Conservation (phyloP, 2,113 vertebrate species). For the Furnarius figulus region DNA sequence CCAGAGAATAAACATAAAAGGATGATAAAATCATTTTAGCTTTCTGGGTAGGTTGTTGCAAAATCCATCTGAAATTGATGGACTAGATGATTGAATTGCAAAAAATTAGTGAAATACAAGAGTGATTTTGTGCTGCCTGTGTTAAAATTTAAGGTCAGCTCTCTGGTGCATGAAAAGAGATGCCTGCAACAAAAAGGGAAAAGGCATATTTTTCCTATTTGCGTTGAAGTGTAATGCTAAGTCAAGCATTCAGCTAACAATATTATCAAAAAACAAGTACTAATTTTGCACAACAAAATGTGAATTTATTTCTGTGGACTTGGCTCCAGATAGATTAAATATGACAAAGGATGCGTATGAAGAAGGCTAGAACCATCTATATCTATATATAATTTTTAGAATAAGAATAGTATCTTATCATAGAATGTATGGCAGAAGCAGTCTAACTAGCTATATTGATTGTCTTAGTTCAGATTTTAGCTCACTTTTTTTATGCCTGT, state of each 20-base stretch:
- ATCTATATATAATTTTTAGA: neutral
- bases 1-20: conserved; percentile 44
- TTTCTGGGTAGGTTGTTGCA: conserved; percentile 33
- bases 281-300: conserved; percentile 53
- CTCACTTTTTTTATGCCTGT: neutral
- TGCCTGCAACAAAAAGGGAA: conserved; percentile 46
- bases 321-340: neutral
- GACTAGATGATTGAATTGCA: conserved; percentile 61
- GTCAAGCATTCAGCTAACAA: conserved; percentile 82
- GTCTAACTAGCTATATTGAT: neutral
- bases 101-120: conserved; percentile 40
- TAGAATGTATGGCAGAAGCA: neutral
- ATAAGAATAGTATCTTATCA: neutral
- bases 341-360: neutral
- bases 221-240: conserved; percentile 82
- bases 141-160: conserved; percentile 68
- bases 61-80: conserved; percentile 59
- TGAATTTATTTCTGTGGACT: neutral
- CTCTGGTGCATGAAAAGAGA: conserved; percentile 50
- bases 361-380: neutral
- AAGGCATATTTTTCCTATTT: conserved; percentile 64
- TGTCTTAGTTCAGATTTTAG: neutral
- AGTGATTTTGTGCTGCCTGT: conserved; percentile 29
- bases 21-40: conserved; percentile 9
- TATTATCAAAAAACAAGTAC: conserved; percentile 77